Evolutionary conservation across 2,888 invertebrate genomes (phyloP), one percentile per base, ranked within the genome.

Genomic region (Patella pellucida): DNA sequence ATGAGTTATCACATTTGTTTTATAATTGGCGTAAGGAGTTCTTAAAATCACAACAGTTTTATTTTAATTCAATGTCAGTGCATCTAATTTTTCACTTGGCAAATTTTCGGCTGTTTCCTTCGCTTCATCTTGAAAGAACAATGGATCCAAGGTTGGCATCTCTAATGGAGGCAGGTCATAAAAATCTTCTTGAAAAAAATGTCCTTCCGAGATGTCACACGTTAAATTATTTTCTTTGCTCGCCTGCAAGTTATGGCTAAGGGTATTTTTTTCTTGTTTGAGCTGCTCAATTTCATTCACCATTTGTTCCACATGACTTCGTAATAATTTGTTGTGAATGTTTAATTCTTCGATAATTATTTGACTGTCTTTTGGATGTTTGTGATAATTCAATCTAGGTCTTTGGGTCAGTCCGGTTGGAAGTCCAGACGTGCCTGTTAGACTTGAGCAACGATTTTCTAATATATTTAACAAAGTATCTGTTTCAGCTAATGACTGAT

Each of bases 161-260:
- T 94, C 94, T n/a, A 94, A 90, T 11, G 94, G 94, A 73, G 89
- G 88, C 72, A 89, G 75, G 52, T 93, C 92, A 93, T 93, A 75
- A 93, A 27, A 81, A 74, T 68, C 73, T 76, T 77, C 78, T 72
- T 11, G 75, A 69, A 52, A 54, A 68, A 56, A 69, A 19, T 16
- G 69, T 75, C 56, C 52, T 73, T 70, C 69, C 9, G 54, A 50
- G 52, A 72, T n/a, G 15, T 62, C 54, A 68, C 31, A 50, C 51
- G 19, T 78, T 19, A 51, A 68, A 16, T 56, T 68, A 41, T 79
- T 79, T 16, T 71, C 54, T 50, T 73, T 72, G 16, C 74, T 72
- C 14, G 83, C 52, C 51, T 80, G 79, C 11, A 81, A 79, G 51
- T 74, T 77, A 19, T 85, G 76, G 31, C 74, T 67, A 52, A 79